Base-by-base conservation (phyloP, 1,140 invertebrate species). In the Psilanteris sp. region DNA sequence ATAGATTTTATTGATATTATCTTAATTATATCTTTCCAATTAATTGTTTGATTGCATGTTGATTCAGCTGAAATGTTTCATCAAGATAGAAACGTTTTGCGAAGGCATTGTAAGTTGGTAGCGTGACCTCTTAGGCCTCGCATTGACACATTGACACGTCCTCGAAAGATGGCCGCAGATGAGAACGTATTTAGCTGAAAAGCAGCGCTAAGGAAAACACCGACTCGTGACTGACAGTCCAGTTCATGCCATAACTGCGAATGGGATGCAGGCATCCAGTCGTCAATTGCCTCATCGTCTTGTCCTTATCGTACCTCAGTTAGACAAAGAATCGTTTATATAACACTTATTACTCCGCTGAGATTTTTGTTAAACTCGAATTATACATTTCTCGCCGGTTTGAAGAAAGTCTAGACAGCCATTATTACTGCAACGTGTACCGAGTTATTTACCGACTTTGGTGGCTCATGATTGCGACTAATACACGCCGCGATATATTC, bases 221-320 rank as follows among this genome's bases (percentile, higher is more conserved):
- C 36, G 44, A 77, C 66, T 75, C 75, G 74, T 75, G 71, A 79
- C 74, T 79, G 75, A 75, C 78, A 79, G 78, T 75, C 78, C 66
- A 75, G 70, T 79, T 70, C 75, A 77, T 64, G 66, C 37, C 20
- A 13, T 29, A 26, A 31, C 55, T 55, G 32, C 24, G 48, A 67
- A 6, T 55, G 8, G n/a, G 62, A 75, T 50, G 46, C 22, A 50
- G 41, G 36, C 41, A 72, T 64, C 44, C 37, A 74, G 24, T 70
- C 44, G 31, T 52, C 57, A 66, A 59, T 78, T 78, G 61, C 72
- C 48, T 62, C 71, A 78, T 62, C 67, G 24, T 52, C 44, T 62
- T 52, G 66, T 76, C 62, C 57, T 76, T 72, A 72, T 72, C 72
- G 46, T 66, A 34, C 31, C 27, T 18, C 13, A 11, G 18, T 22